Evolutionary conservation across 2,888 invertebrate species (phyloP).

Genomic region (Sympetrum striolatum): DNA sequence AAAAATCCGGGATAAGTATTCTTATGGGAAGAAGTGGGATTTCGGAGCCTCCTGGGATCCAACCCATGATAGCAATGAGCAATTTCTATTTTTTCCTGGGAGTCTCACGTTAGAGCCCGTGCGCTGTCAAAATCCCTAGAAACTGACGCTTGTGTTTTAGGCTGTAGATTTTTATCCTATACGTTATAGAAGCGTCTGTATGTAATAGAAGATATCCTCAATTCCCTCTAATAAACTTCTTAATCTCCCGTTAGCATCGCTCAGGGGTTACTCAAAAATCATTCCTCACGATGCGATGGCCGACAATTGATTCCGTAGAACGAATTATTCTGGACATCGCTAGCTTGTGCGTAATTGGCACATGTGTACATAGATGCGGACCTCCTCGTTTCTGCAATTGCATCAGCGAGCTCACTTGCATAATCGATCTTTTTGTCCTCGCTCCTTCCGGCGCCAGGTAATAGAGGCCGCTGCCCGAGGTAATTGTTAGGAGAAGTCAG

Average conservation of each 20-base stretch:
- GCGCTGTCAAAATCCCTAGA: too few species aligned
- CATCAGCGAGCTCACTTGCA: not conserved
- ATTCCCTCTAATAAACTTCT: not conserved
- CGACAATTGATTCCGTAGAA: not conserved
- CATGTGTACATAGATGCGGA: not conserved
- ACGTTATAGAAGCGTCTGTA: too few species aligned
- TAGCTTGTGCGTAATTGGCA: not conserved
- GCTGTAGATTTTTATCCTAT: too few species aligned
- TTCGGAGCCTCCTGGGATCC: too few species aligned
- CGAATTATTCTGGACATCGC: not conserved
- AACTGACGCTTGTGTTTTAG: too few species aligned
- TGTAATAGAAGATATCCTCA: not conserved
- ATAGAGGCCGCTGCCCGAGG: constrained; percentile 12
- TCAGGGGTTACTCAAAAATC: not conserved
- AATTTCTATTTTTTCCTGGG: too few species aligned
- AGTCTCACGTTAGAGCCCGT: too few species aligned
- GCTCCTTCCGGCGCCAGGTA: not conserved
- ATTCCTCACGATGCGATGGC: not conserved
- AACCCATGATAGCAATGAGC: too few species aligned
- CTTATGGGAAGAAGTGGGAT: too few species aligned
- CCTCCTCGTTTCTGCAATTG: not conserved
- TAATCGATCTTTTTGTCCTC: constrained; percentile 3
- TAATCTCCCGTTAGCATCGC: too few species aligned
- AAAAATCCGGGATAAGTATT: too few species aligned
- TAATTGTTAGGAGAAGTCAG: constrained; percentile 31